A percentile compares a stretch with the other conserved stretches of the same genome.
These are phyloP conservation scores for Epinephelus malabaricus DNA, from an alignment of 2,797 vertebrate species.

Conservation along the genomic window DNA sequence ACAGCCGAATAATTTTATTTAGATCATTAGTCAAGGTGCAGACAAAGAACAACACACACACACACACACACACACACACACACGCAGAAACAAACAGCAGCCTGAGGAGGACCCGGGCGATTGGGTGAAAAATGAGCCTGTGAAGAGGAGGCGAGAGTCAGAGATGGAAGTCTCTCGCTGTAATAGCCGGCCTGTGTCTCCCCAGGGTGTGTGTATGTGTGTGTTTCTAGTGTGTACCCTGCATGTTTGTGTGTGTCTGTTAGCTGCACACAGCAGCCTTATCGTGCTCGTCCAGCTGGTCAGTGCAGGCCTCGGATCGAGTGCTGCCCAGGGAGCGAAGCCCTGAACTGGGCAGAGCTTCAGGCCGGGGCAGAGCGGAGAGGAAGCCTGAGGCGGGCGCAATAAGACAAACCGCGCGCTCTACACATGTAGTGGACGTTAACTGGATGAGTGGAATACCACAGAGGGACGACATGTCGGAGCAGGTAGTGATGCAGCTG, in stretches of 20 bases:
- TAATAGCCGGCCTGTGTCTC: slow-evolving; percentile 49
- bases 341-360: neutral
- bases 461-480: too few relatives aligned
- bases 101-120: slow-evolving; percentile 44
- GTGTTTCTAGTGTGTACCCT: neutral
- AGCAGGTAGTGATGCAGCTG: too few relatives aligned
- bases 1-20: slow-evolving; percentile 35
- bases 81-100: slow-evolving; percentile 36
- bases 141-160: slow-evolving; percentile 54
- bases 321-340: slow-evolving; percentile 18
- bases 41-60: slow-evolving; percentile 14
- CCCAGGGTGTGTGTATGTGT: slow-evolving; percentile 20
- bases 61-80: slow-evolving; percentile 19
- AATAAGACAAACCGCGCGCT: neutral
- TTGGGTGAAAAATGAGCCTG: slow-evolving; percentile 64
- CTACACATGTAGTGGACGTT: too few relatives aligned
- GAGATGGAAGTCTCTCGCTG: slow-evolving; percentile 62
- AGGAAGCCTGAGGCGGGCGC: too few relatives aligned
- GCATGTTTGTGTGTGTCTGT: slow-evolving; percentile 24
- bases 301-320: neutral
- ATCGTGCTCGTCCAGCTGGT: slow-evolving; percentile 26
- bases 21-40: slow-evolving; percentile 49
- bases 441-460: too few relatives aligned
- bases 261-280: slow-evolving; percentile 20
- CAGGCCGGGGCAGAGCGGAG: neutral